phyloP scores from a whole-genome alignment of 2,797 vertebrate genomes.

The Peromyscus attwateri region DNA sequence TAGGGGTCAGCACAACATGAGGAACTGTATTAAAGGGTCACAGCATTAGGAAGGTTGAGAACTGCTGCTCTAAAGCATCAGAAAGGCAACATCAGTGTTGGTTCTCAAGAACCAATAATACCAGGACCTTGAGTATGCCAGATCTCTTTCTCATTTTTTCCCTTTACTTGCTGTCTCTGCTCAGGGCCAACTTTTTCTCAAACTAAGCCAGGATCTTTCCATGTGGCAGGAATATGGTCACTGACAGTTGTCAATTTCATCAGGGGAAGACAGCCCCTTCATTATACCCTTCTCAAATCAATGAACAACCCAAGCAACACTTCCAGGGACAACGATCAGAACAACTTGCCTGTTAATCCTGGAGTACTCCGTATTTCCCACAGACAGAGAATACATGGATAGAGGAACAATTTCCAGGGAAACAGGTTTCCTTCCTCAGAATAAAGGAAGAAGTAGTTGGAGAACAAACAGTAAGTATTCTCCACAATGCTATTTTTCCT shows the following conservation, averaged over 20 bases:
- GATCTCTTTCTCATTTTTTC: background rate
- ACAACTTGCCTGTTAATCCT: background rate
- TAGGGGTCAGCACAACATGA: background rate
- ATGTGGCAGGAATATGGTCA: slow-evolving; percentile 44
- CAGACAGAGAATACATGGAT: background rate
- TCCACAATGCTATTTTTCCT: background rate
- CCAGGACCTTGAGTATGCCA: background rate
- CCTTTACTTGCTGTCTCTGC: background rate
- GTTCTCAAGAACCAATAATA: background rate
- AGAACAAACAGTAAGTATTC: slow-evolving; percentile 17
- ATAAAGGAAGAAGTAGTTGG: background rate
- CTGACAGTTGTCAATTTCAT: background rate
- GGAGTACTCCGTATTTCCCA: background rate
- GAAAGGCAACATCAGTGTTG: background rate
- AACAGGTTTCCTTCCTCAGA: slow-evolving; percentile 13
- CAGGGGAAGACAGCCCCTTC: background rate
- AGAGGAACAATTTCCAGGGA: background rate
- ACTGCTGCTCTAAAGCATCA: background rate
- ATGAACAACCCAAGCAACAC: background rate
- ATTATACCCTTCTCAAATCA: background rate
- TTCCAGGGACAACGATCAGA: background rate
- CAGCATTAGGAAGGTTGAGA: background rate
- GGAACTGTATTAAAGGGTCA: background rate
- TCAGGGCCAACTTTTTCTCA: background rate
- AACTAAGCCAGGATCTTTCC: slow-evolving; percentile 39